Evolutionary conservation across 2,797 vertebrate species (phyloP), one percentile per base, ranked within the genome.

Genomic region (Melanotaenia pygmaea): DNA sequence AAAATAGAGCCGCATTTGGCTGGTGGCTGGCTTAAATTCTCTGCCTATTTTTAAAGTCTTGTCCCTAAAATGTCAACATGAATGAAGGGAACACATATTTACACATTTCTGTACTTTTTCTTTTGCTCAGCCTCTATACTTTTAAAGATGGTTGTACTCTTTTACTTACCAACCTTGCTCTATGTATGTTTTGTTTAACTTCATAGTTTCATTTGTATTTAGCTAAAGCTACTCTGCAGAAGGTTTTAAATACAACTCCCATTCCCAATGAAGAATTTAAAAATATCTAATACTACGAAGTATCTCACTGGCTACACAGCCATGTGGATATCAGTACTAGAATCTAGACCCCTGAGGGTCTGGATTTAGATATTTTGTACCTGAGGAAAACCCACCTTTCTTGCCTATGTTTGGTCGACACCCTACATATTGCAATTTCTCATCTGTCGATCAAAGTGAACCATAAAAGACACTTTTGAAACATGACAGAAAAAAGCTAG

Each of bases 61-160:
- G 67, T 75, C 61, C 71, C 37, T 47, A 70, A 80, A 88, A 81
- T 86, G 80, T 77, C 83, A 84, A 58, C 50, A 80, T 64, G 64
- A 59, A 82, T 83, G 77, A 83, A 59, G 58, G 20, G 38, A 67
- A 83, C 67, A 50, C 80, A 82, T 83, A 86, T 86, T 90, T 84
- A 87, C 64, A 78, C 70, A 47, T 83, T 54, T 70, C 64, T 84
- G 78, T 81, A 76, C 58, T 54, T 67, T 76, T 74, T 32, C 28
- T 56, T 63, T 3, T 64, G 59, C 56, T 54, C 30, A 26, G 43
- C 47, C 22, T 70, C 47, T 22, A 34, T n/a, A 50, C 35, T 4
- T 59, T 67, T 7, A 9, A 45, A 57, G n/a, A 58, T 13, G 2
- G 2, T 38, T 59, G 28, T 34, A 20, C 68, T 80, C 66, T 63